Evolutionary conservation across 2,113 vertebrate species (phyloP).

Genomic region (Tachysurus fulvidraco): DNA sequence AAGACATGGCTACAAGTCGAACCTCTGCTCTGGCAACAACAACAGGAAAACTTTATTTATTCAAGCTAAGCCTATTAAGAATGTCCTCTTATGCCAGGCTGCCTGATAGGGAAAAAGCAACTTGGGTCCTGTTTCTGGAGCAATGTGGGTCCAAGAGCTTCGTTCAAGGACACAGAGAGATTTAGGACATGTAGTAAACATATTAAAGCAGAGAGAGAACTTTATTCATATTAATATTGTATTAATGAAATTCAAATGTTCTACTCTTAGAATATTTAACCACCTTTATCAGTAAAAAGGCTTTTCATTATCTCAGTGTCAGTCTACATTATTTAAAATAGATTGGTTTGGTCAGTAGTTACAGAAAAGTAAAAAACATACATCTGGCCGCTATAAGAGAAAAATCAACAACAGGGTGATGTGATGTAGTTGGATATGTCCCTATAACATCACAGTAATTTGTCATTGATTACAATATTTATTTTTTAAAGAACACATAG

Average conservation of each 20-base stretch:
- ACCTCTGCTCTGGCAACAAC: neutral
- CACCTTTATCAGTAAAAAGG: too few relatives aligned
- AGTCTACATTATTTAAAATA: neutral
- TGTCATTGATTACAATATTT: neutral
- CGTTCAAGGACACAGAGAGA: neutral
- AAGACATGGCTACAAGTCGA: neutral
- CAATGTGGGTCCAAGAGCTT: slow-evolving; percentile 2
- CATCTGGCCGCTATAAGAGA: neutral
- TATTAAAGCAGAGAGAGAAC: neutral
- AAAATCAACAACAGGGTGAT: neutral
- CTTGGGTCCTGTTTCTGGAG: neutral
- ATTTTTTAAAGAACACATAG: neutral
- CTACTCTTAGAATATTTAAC: neutral
- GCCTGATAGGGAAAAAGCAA: neutral
- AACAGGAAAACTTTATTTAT: slow-evolving; percentile 12
- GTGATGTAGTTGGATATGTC: neutral
- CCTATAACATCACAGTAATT: neutral
- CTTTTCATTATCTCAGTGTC: neutral
- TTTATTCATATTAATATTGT: too few relatives aligned
- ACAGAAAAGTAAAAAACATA: neutral
- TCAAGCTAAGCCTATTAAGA: neutral
- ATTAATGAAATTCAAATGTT: neutral
- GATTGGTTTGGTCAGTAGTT: neutral
- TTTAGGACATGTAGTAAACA: slow-evolving; percentile 1
- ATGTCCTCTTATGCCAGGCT: neutral